Evolutionary conservation across 2,888 invertebrate species (phyloP).

Genomic region (Invenusta paracnida): DNA sequence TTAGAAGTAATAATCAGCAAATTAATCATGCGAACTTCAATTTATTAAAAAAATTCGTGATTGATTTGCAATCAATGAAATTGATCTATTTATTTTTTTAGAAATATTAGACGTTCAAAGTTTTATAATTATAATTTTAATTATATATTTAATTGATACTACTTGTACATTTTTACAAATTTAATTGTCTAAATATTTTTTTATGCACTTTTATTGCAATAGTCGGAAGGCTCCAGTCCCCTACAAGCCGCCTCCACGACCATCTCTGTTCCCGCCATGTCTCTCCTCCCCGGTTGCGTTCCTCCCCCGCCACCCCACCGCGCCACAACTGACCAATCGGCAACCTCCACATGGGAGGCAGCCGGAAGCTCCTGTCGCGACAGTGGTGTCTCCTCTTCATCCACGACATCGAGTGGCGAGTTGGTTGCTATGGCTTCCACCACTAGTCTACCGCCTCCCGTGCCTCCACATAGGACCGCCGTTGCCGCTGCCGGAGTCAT

Average conservation of each 20-base stretch:
- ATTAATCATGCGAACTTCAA: too few relatives aligned
- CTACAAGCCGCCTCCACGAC: not conserved
- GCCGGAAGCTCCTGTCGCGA: not conserved
- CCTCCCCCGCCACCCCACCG: not conserved
- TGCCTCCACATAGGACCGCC: not conserved
- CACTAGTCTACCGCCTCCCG: not conserved
- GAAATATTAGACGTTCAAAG: too few relatives aligned
- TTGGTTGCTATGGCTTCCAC: too few relatives aligned
- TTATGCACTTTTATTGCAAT: not conserved
- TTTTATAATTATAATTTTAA: too few relatives aligned
- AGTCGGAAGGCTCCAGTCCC: not conserved
- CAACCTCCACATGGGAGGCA: not conserved
- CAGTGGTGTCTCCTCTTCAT: not conserved
- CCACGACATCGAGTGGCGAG: not conserved
- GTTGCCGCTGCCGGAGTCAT: not conserved
- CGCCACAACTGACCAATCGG: not conserved
- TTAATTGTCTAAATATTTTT: too few relatives aligned
- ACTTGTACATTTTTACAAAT: too few relatives aligned
- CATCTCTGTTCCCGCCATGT: not conserved
- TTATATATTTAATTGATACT: too few relatives aligned
- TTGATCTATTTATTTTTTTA: too few relatives aligned
- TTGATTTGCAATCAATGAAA: too few relatives aligned
- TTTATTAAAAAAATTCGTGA: too few relatives aligned
- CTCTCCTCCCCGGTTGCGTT: not conserved
- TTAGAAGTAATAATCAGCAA: too few relatives aligned